Percentiles rank a stretch among this genome's conserved stretches.
Evolutionary conservation across 1,140 invertebrate species (phyloP).

Genomic region (Euura saliciscinereae): DNA sequence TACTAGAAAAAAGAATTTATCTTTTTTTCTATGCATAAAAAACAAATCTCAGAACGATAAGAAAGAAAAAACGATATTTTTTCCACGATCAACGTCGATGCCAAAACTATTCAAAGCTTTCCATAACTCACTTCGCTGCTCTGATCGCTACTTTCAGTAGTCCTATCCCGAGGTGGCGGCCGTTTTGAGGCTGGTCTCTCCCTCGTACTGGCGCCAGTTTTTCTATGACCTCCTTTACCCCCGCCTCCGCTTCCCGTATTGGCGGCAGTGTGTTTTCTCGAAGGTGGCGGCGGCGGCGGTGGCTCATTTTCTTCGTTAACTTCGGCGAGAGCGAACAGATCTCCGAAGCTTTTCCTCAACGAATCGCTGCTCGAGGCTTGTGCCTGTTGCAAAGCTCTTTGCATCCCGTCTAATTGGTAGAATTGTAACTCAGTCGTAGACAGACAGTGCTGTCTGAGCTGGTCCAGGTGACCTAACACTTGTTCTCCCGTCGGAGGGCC

Average conservation of each 20-base stretch:
- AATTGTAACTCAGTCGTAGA: slow-evolving; percentile 66
- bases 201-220: slow-evolving; percentile 53
- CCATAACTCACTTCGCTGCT: slow-evolving; percentile 73
- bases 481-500: slow-evolving; percentile 74
- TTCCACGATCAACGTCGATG: slow-evolving; percentile 3
- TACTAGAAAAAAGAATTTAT: slow-evolving; percentile 15
- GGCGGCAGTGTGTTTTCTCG: slow-evolving; percentile 60
- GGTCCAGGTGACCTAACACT: slow-evolving; percentile 90
- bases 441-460: slow-evolving; percentile 79
- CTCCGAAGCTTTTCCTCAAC: slow-evolving; percentile 87
- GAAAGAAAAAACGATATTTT: not conserved
- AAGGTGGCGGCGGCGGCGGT: slow-evolving; percentile 36
- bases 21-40: slow-evolving; percentile 12
- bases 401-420: slow-evolving; percentile 84
- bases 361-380: slow-evolving; percentile 81
- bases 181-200: slow-evolving; percentile 60
- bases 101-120: slow-evolving; percentile 21
- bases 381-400: slow-evolving; percentile 83
- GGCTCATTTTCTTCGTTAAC: slow-evolving; percentile 75
- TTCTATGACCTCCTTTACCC: slow-evolving; percentile 55
- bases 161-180: slow-evolving; percentile 61
- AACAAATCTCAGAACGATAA: no score
- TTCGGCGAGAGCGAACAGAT: slow-evolving; percentile 89
- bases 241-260: slow-evolving; percentile 50
- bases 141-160: slow-evolving; percentile 75